Conservation (phyloP, 2,797 vertebrate genomes). For the Oreonectes daqikongensis region DNA sequence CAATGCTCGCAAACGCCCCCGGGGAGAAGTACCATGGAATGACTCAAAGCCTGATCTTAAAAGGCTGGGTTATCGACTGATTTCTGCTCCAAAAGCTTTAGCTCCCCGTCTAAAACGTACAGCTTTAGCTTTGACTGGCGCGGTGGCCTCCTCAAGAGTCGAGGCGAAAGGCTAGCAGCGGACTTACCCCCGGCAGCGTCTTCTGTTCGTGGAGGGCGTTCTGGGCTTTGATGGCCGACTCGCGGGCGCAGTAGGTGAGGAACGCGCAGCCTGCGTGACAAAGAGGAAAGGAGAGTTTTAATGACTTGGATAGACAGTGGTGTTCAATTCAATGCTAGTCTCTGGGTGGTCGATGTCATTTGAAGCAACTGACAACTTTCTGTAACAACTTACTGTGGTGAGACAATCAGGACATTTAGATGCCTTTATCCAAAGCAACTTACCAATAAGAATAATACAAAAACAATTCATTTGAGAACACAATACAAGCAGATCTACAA, state of each 20-base stretch:
- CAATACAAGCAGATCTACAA: not conserved
- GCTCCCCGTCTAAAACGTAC: constrained; percentile 46
- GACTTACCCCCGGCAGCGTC: constrained; percentile 96
- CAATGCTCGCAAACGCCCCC: constrained; percentile 69
- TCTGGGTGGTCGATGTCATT: constrained; percentile 23
- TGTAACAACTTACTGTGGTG: not conserved
- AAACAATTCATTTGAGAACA: not conserved
- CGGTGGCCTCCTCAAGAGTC: constrained; percentile 55
- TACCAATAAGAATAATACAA: not conserved
- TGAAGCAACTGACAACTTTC: constrained; percentile 1
- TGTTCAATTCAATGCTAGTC: constrained; percentile 36
- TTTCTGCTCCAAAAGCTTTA: constrained; percentile 68
- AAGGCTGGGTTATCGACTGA: constrained; percentile 75
- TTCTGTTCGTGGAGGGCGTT: constrained; percentile 98
- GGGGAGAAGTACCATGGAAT: constrained; percentile 68
- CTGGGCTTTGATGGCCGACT: constrained; percentile 99
- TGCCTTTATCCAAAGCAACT: not conserved
- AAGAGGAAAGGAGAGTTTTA: constrained; percentile 51
- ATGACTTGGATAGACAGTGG: constrained; percentile 26
- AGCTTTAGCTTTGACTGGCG: constrained; percentile 67
- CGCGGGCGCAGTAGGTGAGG: constrained; percentile 97
- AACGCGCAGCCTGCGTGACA: constrained; percentile 90
- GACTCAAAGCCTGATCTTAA: constrained; percentile 72
- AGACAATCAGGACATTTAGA: not conserved
- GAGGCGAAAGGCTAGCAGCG: constrained; percentile 20